Evolutionary conservation across 2,888 invertebrate species (phyloP), one percentile per base, ranked within the genome.

Genomic region (Amblyjoppa proteus): DNA sequence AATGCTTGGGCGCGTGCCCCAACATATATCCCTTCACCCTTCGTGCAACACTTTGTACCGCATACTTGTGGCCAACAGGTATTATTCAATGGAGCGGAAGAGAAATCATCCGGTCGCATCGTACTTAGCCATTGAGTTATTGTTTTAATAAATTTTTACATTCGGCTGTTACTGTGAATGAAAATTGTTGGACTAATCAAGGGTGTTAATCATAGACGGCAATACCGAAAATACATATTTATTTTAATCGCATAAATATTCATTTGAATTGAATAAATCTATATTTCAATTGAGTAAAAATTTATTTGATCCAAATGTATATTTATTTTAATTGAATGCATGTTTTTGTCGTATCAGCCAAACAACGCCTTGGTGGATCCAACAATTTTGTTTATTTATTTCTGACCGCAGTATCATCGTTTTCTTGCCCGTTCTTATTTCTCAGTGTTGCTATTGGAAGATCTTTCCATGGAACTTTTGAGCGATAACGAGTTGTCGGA

Each of bases 1-100:
- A 85, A 83, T 83, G 38, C 79, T 75, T n/a, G 83, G 86, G 83
- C 86, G 83, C 86, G 86, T 86, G 84, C 79, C 81, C 86, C 61
- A 41, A 53, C 68, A 49, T 45, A 45, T 16, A 45, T 76, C 79
- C 77, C 80, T 56, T 77, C 64, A 38, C 49, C 68, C 51, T n/a
- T 64, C 56, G 51, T 28, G 66, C 71, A 56, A 68, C 69, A 85
- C 81, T 81, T 73, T 68, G 84, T 75, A 78, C 69, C 77, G 74
- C 53, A 80, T 71, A 83, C 76, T 85, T 79, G 82, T 83, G 85
- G 66, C 85, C 85, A 85, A 85, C 85, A 85, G 85, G 85, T 85
- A 85, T 76, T 38, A 61, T 71, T 45, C 78, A 71, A 75, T 64
- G 69, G 70, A 85, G 45, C 64, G 74, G 51, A 74, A 20, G 69